Evolutionary conservation across 2,113 vertebrate species (phyloP), one percentile per base, ranked within the genome.

Genomic region (Protobothrops flavoviridis): DNA sequence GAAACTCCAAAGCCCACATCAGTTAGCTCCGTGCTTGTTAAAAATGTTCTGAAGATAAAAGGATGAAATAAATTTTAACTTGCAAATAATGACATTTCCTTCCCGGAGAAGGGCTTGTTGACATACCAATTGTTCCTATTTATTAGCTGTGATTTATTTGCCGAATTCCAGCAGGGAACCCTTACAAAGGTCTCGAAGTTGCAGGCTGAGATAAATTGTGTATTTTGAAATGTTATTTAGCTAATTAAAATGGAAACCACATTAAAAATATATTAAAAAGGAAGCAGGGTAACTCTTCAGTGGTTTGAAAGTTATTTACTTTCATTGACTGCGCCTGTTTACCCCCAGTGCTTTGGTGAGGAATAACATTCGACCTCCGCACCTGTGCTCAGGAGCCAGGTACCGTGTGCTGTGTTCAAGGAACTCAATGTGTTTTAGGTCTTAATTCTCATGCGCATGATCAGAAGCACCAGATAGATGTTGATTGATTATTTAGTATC

Each of bases 31-130:
- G 29, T 45, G 88, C 26, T 87, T 90, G 93, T 90, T 81, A 81
- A 90, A 92, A 92, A 90, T 43, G 59, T 61, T 92, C 87, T 90
- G 91, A 94, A 94, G 74, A 85, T 57, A 90, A 94, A 90, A 87
- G 52, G 29, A 87, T 85, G 87, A 92, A 94, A 94, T 94, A 94
- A 93, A 91, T 93, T 89, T 85, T 48, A 29, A 39, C 81, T 33
- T 90, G n/a, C 57, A 55, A 92, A 91, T 90, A 50, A 24, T 94
- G 87, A 90, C 91, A 87, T 94, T 92, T 91, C 55, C 33, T 88
- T 45, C 13, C 61, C 93, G 1, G 0, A 93, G 89, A 88, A 94
- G 45, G 20, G 4, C 1, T 21, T 11, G 55, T 13, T 88, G 88
- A 52, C 87, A 86, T 74, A 11, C 87, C 55, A 13, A 43, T 95